Percentiles rank a stretch among this genome's conserved stretches.
phyloP scores from a whole-genome alignment of 2,888 invertebrate species.

The Conops quadrifasciatus region DNA sequence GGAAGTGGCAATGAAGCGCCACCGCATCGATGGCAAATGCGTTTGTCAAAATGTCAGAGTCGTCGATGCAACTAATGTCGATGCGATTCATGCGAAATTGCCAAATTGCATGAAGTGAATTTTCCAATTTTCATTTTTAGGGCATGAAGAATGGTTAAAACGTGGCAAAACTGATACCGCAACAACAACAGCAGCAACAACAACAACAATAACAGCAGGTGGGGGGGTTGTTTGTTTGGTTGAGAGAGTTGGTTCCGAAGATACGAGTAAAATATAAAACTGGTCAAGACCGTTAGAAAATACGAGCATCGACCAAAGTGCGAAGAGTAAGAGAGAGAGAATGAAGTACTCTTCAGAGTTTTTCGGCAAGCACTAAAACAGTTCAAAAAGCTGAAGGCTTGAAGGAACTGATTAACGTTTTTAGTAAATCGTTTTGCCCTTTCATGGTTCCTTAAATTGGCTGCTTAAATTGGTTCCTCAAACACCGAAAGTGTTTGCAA shows the following conservation, averaged over 20 bases:
- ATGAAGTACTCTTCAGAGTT: too few species aligned
- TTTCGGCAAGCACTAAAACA: too few species aligned
- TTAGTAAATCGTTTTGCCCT: too few species aligned
- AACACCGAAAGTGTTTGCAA: too few species aligned
- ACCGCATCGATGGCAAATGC: slow-evolving; percentile 4
- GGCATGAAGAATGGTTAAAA: neutral
- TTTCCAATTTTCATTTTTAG: slow-evolving; percentile 31
- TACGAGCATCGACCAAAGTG: too few species aligned
- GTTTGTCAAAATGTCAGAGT: neutral
- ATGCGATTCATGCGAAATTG: slow-evolving; percentile 21
- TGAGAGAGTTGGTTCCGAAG: neutral
- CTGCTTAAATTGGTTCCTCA: too few species aligned
- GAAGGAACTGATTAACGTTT: too few species aligned
- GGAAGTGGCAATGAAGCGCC: slow-evolving; percentile 16
- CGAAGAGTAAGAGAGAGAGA: too few species aligned
- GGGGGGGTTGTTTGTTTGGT: too few species aligned
- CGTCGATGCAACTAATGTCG: neutral
- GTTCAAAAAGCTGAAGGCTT: too few species aligned
- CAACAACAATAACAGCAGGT: neutral
- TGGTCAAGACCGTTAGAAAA: neutral
- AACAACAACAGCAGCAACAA: neutral
- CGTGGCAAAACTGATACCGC: neutral
- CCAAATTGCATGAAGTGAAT: slow-evolving; percentile 33
- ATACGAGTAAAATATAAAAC: neutral
- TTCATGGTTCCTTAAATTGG: too few species aligned